phyloP scores from a whole-genome alignment of 2,888 invertebrate genomes.

The Rutpela maculata region DNA sequence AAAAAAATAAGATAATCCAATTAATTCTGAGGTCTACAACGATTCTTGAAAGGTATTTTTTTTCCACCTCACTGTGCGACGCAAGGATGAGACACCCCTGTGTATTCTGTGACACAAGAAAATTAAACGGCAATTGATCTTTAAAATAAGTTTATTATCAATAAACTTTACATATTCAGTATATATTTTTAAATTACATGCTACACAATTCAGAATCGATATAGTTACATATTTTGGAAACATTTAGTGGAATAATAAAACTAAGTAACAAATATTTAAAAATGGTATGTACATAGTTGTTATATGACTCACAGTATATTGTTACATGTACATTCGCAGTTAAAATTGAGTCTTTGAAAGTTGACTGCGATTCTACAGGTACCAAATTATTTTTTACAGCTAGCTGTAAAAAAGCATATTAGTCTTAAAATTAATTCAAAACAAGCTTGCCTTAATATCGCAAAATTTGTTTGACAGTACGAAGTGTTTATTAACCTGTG shows the following conservation, averaged over 20 bases:
- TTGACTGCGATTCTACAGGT: slow-evolving; percentile 16
- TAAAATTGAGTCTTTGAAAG: not conserved
- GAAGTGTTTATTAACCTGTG: slow-evolving; percentile 28
- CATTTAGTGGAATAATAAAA: slow-evolving; percentile 59
- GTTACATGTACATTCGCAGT: slow-evolving; percentile 7
- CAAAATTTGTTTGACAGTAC: slow-evolving; percentile 36
- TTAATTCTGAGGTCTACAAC: no score
- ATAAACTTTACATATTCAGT: slow-evolving; percentile 64
- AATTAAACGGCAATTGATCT: not conserved
- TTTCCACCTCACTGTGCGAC: no score
- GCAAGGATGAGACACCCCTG: no score
- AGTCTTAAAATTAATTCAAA: not conserved
- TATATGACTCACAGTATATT: not conserved
- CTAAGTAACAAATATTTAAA: slow-evolving; percentile 20
- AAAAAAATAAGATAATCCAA: no score
- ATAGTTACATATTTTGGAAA: slow-evolving; percentile 61
- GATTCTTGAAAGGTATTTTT: no score
- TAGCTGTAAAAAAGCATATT: slow-evolving; percentile 37
- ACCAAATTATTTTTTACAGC: slow-evolving; percentile 38
- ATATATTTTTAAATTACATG: slow-evolving; percentile 64
- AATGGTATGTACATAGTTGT: slow-evolving; percentile 15
- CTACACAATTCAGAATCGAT: slow-evolving; percentile 64
- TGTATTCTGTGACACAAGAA: no score
- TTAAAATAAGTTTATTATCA: slow-evolving; percentile 56
- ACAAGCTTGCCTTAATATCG: slow-evolving; percentile 37